A percentile compares a stretch with the other conserved stretches of the same genome.
Evolutionary conservation across 2,888 invertebrate genomes (phyloP).

Genomic region (Campoplex capitator): DNA sequence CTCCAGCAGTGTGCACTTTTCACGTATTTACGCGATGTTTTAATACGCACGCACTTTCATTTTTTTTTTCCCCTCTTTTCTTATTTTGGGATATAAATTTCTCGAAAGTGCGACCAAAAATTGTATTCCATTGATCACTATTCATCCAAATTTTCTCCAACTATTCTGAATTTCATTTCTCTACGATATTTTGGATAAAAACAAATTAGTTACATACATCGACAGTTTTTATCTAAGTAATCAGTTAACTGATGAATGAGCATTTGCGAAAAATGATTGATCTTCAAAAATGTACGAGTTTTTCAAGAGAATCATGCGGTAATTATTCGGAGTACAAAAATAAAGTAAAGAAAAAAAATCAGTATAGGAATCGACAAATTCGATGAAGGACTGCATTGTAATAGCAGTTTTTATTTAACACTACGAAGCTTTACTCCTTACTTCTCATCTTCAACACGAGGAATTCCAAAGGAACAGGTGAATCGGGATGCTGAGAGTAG

Average conservation of each 20-base stretch:
- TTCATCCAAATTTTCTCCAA: not conserved
- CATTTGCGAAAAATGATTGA: not conserved
- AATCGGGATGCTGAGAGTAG: not conserved
- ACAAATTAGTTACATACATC: not conserved
- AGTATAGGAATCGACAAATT: not conserved
- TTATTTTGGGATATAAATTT: conserved; percentile 6
- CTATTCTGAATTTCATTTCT: too few species aligned
- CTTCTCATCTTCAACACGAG: not conserved
- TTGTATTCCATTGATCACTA: not conserved
- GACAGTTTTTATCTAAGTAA: not conserved
- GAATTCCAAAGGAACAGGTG: not conserved
- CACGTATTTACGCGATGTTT: conserved; percentile 33
- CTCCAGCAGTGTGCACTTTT: conserved; percentile 68
- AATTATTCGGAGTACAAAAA: not conserved
- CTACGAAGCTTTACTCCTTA: not conserved
- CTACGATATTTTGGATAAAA: too few species aligned
- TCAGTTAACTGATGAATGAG: not conserved
- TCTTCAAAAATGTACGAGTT: too few species aligned
- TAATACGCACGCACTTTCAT: conserved; percentile 47
- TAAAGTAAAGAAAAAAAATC: not conserved
- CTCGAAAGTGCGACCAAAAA: not conserved
- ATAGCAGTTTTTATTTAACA: not conserved
- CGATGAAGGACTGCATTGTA: not conserved
- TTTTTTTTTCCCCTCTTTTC: not conserved
- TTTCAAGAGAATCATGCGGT: not conserved